phyloP scores from a whole-genome alignment of 92 coral and sea anemone genomes.

The Pocillopora grandis region DNA sequence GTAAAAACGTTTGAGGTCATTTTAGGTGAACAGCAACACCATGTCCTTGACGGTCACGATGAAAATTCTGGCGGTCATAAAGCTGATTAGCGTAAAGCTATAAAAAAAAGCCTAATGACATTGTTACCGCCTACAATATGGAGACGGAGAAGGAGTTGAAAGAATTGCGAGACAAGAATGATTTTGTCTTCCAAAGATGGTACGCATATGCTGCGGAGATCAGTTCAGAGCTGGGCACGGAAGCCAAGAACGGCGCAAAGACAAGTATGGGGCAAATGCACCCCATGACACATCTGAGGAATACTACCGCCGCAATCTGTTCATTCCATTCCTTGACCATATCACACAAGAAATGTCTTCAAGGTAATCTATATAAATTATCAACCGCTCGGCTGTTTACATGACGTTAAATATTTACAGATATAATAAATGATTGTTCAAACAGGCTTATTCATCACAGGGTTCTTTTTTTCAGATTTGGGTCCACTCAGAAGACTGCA shows the following conservation, averaged over 20 bases:
- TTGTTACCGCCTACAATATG: slow-evolving; percentile 53
- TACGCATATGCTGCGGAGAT: slow-evolving; percentile 37
- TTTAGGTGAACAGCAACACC: slow-evolving; percentile 46
- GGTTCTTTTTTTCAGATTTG: no score
- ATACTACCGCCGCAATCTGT: background rate
- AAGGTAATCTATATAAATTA: no score
- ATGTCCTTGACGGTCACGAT: slow-evolving; percentile 46
- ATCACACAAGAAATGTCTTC: no score
- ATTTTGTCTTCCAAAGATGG: slow-evolving; percentile 45
- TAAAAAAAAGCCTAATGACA: slow-evolving; percentile 59
- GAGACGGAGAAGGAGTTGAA: slow-evolving; percentile 37
- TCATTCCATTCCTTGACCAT: no score
- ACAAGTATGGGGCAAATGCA: slow-evolving; percentile 46
- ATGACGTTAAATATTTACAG: no score
- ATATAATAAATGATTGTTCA: no score
- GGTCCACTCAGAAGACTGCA: no score
- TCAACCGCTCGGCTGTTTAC: no score
- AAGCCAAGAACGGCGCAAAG: slow-evolving; percentile 50
- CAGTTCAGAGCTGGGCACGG: slow-evolving; percentile 38
- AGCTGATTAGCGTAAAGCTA: slow-evolving; percentile 51
- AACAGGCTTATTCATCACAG: no score
- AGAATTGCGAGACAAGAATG: slow-evolving; percentile 38
- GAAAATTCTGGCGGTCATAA: slow-evolving; percentile 54
- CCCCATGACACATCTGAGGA: slow-evolving; percentile 55
- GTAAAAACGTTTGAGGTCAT: slow-evolving; percentile 52